phyloP scores from a whole-genome alignment of 2,797 vertebrate genomes.

The Ctenopoma kingsleyae region DNA sequence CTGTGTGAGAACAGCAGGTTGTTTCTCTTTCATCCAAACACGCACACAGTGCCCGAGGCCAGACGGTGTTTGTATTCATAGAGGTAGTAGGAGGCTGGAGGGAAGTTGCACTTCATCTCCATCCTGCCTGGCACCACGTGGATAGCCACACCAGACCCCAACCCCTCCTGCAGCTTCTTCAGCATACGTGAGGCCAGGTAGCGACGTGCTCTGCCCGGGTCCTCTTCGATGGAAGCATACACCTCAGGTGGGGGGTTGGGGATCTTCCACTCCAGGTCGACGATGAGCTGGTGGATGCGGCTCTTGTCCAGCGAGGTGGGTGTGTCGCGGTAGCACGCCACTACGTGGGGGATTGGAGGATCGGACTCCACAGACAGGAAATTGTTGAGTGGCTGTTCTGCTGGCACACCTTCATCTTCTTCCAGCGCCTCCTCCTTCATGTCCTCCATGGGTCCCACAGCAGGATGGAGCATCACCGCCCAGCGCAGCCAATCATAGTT shows the following conservation, averaged over 20 bases:
- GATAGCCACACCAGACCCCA: slow-evolving; percentile 73
- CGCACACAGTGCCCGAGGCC: slow-evolving; percentile 82
- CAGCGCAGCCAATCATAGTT: slow-evolving; percentile 86
- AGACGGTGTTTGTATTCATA: slow-evolving; percentile 85
- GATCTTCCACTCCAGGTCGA: slow-evolving; percentile 85
- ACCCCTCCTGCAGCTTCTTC: slow-evolving; percentile 80
- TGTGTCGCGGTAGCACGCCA: slow-evolving; percentile 78
- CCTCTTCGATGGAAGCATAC: slow-evolving; percentile 81
- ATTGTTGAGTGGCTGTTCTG: slow-evolving; percentile 35
- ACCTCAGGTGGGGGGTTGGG: slow-evolving; percentile 84
- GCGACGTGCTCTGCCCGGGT: slow-evolving; percentile 73
- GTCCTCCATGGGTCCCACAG: slow-evolving; percentile 42
- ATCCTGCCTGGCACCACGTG: slow-evolving; percentile 82
- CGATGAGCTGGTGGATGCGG: slow-evolving; percentile 83
- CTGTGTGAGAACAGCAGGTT: slow-evolving; percentile 32
- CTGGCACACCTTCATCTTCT: neutral
- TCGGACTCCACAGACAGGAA: slow-evolving; percentile 72
- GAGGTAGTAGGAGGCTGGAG: slow-evolving; percentile 77
- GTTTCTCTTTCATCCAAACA: slow-evolving; percentile 72
- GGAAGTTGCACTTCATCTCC: slow-evolving; percentile 84
- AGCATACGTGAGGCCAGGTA: slow-evolving; percentile 83
- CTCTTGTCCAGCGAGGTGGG: slow-evolving; percentile 80
- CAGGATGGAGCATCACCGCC: slow-evolving; percentile 82
- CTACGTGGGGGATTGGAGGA: slow-evolving; percentile 69
- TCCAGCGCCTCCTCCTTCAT: neutral